These are phyloP conservation scores for Hephaestus fuliginosus DNA, from an alignment of 2,797 vertebrate species.

Conservation along the genomic window DNA sequence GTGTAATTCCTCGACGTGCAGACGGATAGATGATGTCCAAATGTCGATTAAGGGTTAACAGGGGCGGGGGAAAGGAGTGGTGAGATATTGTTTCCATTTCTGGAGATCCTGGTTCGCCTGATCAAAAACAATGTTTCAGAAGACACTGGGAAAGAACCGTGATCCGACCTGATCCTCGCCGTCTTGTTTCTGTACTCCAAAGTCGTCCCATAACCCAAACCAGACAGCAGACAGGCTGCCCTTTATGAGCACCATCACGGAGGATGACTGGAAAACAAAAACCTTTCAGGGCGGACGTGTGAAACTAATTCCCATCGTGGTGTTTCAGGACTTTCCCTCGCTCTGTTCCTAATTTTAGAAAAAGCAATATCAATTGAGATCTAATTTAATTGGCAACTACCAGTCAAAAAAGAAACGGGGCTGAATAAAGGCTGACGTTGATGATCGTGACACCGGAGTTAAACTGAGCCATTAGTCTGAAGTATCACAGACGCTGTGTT, in stretches of 20 bases:
- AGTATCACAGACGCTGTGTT: conserved; percentile 38
- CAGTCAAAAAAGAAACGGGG: conserved; percentile 15
- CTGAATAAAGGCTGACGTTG: conserved; percentile 34
- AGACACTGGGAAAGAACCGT: conserved; percentile 61
- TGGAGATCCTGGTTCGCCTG: conserved; percentile 46
- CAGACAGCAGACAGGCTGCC: conserved; percentile 67
- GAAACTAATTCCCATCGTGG: conserved; percentile 39
- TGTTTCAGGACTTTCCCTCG: conserved; percentile 34
- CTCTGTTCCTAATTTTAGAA: conserved; percentile 49
- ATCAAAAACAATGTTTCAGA: conserved; percentile 61
- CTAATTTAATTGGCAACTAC: conserved; percentile 25
- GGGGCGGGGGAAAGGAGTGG: background rate
- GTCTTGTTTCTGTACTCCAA: conserved; percentile 61
- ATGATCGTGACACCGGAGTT: conserved; percentile 40
- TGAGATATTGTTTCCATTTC: conserved; percentile 59
- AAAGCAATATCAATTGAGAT: conserved; percentile 26
- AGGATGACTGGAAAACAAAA: conserved; percentile 54
- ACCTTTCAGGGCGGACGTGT: conserved; percentile 44
- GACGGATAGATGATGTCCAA: background rate
- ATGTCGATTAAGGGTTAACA: conserved; percentile 35
- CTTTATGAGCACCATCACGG: conserved; percentile 43
- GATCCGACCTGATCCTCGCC: conserved; percentile 64
- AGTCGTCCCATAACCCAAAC: conserved; percentile 70
- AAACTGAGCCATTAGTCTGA: conserved; percentile 39
- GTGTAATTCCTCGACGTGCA: background rate